Base-by-base conservation (phyloP, 2,888 invertebrate genomes). In the Odontocolon sp. region DNA sequence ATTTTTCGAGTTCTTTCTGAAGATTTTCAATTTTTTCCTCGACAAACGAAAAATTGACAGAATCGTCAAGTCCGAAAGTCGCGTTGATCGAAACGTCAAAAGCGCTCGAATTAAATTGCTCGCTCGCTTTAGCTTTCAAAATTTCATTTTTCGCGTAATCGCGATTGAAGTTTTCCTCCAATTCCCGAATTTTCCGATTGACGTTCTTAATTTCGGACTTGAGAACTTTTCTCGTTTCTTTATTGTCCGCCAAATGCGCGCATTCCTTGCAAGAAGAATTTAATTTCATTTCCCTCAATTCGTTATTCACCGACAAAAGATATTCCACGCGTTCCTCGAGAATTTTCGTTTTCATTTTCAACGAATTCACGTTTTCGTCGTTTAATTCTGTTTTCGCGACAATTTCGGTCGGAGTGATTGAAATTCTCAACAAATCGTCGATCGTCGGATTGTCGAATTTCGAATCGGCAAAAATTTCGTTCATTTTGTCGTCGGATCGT, bases 1-100 rank as follows among this genome's bases (percentile, higher is more conserved):
- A 42, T 9, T 68, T 78, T 45, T 87, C 84, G 6, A 88, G 42
- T 40, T 89, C 86, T 1, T 67, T 82, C 4, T 81, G 81, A n/a
- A 88, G 64, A 6, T 63, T 66, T 2, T 83, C 81, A 50, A 89
- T 81, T 52, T 83, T 84, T 3, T 88, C 87, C 56, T 90, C 89
- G 4, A 87, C 79, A 0, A 80, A 64, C 0, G 86, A 84, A 2
- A 88, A 82, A 18, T 79, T 76, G 5, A 79, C 11, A 18, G 82
- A 47, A 11, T 66, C 83, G 3, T 88, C 87, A 0, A 72, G 36
- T 6, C 69, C 63, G 4, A 57, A 1, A 56, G 84, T 87, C 1
- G 69, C 66, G 33, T 87, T 87, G 1, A 85, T 21, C 2, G 85
- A 82, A 5, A 54, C 21, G 14, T 86, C 83, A 14, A 79, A 72